Conservation (phyloP, 2,797 vertebrate genomes). For the Microctenopoma lineatum region DNA sequence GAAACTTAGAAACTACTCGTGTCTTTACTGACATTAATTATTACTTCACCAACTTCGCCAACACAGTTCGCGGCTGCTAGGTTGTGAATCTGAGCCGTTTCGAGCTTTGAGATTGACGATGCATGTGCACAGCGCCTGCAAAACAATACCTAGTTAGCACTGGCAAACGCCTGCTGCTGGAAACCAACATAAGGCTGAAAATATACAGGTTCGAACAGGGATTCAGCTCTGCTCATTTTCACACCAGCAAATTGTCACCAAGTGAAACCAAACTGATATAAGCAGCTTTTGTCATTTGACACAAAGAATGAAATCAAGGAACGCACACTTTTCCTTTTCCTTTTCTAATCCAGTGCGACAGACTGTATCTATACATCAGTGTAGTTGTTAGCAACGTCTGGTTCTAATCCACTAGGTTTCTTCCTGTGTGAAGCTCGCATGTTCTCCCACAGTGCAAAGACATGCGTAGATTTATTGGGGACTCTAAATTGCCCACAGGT, state of each 20-base stretch:
- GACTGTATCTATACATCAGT: not conserved
- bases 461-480: too few species aligned
- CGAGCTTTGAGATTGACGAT: not conserved
- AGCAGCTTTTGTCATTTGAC: not conserved
- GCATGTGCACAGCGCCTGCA: conserved; percentile 7
- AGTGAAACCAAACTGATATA: not conserved
- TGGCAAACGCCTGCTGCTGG: not conserved
- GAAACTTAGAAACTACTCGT: conserved; percentile 2
- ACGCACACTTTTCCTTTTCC: not conserved
- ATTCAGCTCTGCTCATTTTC: not conserved
- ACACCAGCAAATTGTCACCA: not conserved
- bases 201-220: not conserved
- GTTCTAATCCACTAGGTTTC: not conserved
- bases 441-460: too few species aligned
- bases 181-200: conserved; percentile 4
- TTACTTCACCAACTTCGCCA: not conserved
- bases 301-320: not conserved
- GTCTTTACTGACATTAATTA: conserved; percentile 1
- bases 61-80: conserved; percentile 1
- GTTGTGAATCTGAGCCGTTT: conserved; percentile 18
- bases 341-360: not conserved
- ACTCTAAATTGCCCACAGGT: too few species aligned
- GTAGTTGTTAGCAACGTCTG: too few species aligned
- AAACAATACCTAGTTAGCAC: conserved; percentile 1
- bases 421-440: too few species aligned